phyloP scores from a whole-genome alignment of 2,888 invertebrate species.

The Lasiommata megera region DNA sequence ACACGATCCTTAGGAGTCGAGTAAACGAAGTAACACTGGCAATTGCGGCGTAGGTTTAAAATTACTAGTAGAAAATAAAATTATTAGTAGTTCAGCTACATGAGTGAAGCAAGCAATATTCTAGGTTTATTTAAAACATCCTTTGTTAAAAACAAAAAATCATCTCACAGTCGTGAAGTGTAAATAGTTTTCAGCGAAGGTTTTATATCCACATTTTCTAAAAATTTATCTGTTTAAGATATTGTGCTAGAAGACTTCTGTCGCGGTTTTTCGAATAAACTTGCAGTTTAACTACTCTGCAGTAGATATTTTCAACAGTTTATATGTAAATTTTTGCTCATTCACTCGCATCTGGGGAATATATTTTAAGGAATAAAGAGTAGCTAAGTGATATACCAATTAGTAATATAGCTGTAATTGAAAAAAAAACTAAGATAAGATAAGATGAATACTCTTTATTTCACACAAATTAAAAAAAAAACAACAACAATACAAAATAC shows the following conservation, averaged over 20 bases:
- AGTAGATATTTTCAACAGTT: slow-evolving; percentile 20
- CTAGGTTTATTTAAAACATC: too few relatives aligned
- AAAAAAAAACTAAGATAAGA: too few relatives aligned
- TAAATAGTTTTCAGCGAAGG: slow-evolving; percentile 42
- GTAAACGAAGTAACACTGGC: too few relatives aligned
- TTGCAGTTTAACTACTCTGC: slow-evolving; percentile 14
- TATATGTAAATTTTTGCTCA: slow-evolving; percentile 10
- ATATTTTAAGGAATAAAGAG: neutral
- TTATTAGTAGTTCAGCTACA: too few relatives aligned
- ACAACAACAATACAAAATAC: too few relatives aligned
- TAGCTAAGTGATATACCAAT: neutral
- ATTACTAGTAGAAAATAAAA: too few relatives aligned
- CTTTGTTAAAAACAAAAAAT: too few relatives aligned
- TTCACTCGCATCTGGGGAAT: neutral
- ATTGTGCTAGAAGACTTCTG: slow-evolving; percentile 33
- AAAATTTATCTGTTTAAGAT: slow-evolving; percentile 53
- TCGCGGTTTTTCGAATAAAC: slow-evolving; percentile 32
- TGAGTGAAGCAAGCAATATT: too few relatives aligned
- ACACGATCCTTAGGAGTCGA: too few relatives aligned
- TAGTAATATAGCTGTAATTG: neutral
- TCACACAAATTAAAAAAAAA: too few relatives aligned
- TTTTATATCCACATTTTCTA: slow-evolving; percentile 46
- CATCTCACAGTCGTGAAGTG: slow-evolving; percentile 6
- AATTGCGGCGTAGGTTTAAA: too few relatives aligned
- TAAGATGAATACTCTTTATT: too few relatives aligned